Conservation (phyloP, 2,797 vertebrate species). For the Sarcophilus harrisii region DNA sequence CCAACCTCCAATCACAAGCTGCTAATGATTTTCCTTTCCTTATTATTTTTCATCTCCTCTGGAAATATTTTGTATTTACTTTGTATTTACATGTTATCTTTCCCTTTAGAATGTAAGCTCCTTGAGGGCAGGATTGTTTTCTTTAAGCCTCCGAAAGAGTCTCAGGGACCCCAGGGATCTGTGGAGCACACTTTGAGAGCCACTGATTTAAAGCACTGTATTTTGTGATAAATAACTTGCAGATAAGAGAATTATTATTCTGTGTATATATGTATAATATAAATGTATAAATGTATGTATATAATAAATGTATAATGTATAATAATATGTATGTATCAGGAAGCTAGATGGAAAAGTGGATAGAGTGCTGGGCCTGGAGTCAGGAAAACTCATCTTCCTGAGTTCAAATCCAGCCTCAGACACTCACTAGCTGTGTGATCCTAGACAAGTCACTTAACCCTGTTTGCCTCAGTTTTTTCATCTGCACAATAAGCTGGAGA, state of each 20-base stretch:
- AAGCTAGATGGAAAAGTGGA: no score
- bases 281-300: no score
- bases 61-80: neutral
- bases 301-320: no score
- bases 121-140: neutral
- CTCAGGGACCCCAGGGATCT: neutral
- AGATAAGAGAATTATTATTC: neutral
- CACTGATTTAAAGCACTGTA: neutral
- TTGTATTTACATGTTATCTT: neutral
- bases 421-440: no score
- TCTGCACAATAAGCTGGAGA: no score
- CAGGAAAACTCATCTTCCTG: no score
- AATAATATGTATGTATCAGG: no score
- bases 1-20: neutral
- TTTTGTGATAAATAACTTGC: neutral
- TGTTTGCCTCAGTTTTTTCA: no score
- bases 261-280: no score
- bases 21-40: neutral
- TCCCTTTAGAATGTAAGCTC: neutral
- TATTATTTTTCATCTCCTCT: neutral
- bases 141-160: neutral
- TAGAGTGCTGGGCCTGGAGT: no score
- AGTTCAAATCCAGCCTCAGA: no score
- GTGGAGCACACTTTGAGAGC: neutral
- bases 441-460: no score